A percentile compares a stretch with the other conserved stretches of the same genome.
Conservation (phyloP, 2,888 invertebrate species). For the Liodrosophila aerea region DNA sequence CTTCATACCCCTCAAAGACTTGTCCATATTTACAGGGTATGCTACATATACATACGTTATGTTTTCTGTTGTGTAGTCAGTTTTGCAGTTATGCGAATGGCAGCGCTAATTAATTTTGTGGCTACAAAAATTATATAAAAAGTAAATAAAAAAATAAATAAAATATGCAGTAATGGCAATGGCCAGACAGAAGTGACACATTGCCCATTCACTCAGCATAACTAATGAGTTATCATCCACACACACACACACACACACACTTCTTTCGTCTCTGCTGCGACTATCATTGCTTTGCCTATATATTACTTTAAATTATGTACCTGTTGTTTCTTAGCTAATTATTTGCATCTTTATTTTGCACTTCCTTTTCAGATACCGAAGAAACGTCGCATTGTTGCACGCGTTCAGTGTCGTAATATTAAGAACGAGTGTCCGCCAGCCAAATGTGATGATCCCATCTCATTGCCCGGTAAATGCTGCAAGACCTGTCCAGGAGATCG, state of each 20-base stretch:
- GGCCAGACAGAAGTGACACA: slow-evolving; percentile 60
- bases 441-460: slow-evolving; percentile 92
- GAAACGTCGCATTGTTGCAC: slow-evolving; percentile 93
- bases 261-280: background rate
- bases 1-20: too few relatives aligned
- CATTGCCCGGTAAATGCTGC: slow-evolving; percentile 93
- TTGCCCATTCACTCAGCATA: slow-evolving; percentile 59
- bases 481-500: slow-evolving; percentile 93
- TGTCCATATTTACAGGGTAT: too few relatives aligned
- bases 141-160: slow-evolving; percentile 63
- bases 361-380: slow-evolving; percentile 91
- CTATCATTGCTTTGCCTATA: too few relatives aligned
- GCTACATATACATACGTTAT: slow-evolving; percentile 13
- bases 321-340: too few relatives aligned
- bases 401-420: slow-evolving; percentile 94
- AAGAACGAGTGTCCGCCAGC: slow-evolving; percentile 95
- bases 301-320: too few relatives aligned
- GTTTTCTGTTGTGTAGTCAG: slow-evolving; percentile 21
- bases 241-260: background rate
- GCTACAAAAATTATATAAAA: slow-evolving; percentile 61
- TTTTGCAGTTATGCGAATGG: slow-evolving; percentile 50
- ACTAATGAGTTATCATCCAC: slow-evolving; percentile 43
- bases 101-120: slow-evolving; percentile 65
- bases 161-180: slow-evolving; percentile 59
- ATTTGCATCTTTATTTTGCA: too few relatives aligned